Evolutionary conservation across 2,888 invertebrate genomes (phyloP).

Genomic region (Tetragonula carbonaria): DNA sequence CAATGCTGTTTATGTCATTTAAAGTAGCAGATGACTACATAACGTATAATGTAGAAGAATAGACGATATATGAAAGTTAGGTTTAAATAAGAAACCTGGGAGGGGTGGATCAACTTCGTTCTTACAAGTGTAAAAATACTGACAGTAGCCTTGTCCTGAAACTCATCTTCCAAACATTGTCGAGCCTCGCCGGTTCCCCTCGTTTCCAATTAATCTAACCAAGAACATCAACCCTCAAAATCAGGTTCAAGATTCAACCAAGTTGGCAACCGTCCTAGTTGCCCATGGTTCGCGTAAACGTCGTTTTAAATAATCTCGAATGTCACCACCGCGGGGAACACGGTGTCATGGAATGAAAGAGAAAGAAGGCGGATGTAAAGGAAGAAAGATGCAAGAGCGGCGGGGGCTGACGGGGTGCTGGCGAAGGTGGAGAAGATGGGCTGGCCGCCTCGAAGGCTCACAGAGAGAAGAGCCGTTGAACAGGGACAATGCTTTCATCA

Average conservation of each 20-base stretch:
- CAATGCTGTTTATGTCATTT: background rate
- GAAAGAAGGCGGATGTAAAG: conserved; percentile 39
- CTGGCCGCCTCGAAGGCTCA: conserved; percentile 69
- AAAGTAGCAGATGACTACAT: background rate
- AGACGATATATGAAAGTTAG: background rate
- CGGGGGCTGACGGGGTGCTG: conserved; percentile 8
- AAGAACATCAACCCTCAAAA: conserved; percentile 24
- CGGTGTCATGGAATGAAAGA: conserved; percentile 24
- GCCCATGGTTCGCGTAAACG: conserved; percentile 26
- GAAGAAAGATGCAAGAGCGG: conserved; percentile 3
- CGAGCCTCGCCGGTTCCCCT: background rate
- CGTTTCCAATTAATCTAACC: background rate
- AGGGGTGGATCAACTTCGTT: no score
- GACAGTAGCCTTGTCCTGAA: no score
- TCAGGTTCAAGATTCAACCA: background rate
- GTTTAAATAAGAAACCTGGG: background rate
- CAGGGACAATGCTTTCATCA: conserved; percentile 84
- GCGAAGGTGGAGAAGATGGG: conserved; percentile 66
- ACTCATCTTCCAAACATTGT: no score
- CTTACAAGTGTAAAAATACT: no score
- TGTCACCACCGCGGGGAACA: conserved; percentile 49
- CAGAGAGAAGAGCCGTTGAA: conserved; percentile 73
- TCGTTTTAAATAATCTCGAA: conserved; percentile 66
- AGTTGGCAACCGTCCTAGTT: conserved; percentile 43
- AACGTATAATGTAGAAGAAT: background rate